These are phyloP conservation scores for Oscheius onirici DNA, from an alignment of 2,888 invertebrate genomes.

Conservation along the genomic window DNA sequence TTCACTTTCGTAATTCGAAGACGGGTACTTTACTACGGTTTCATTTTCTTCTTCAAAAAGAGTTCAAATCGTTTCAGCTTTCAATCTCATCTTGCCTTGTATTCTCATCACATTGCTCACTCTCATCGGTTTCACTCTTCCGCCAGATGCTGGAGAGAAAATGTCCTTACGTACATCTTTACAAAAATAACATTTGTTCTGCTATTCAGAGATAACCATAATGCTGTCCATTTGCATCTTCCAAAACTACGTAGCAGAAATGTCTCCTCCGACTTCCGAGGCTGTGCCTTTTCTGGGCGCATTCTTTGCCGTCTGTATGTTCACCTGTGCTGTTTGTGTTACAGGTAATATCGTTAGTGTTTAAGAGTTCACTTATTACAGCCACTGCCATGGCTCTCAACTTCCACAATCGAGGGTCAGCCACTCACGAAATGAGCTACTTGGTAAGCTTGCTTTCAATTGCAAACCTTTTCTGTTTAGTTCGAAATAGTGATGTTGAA, in stretches of 20 bases:
- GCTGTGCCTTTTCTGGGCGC: constrained; percentile 60
- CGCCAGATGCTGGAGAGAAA: constrained; percentile 64
- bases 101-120: constrained; percentile 76
- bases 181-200: neutral
- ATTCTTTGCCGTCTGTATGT: constrained; percentile 60
- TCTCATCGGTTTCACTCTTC: constrained; percentile 60
- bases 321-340: constrained; percentile 59
- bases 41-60: neutral
- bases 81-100: constrained; percentile 93
- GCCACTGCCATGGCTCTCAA: constrained; percentile 59
- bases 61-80: constrained; percentile 73
- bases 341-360: too few relatives aligned
- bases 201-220: constrained; percentile 56
- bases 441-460: constrained; percentile 36
- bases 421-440: constrained; percentile 54
- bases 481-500: constrained; percentile 55
- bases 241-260: constrained; percentile 63
- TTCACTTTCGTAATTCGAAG: constrained; percentile 84
- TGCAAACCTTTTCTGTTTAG: constrained; percentile 33
- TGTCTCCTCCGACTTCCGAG: constrained; percentile 63
- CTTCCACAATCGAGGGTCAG: constrained; percentile 53
- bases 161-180: constrained; percentile 59
- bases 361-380: too few relatives aligned
- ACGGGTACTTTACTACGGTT: constrained; percentile 94
- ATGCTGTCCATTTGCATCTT: constrained; percentile 66